phyloP scores from a whole-genome alignment of 2,888 invertebrate genomes.

The Onchidella celtica region DNA sequence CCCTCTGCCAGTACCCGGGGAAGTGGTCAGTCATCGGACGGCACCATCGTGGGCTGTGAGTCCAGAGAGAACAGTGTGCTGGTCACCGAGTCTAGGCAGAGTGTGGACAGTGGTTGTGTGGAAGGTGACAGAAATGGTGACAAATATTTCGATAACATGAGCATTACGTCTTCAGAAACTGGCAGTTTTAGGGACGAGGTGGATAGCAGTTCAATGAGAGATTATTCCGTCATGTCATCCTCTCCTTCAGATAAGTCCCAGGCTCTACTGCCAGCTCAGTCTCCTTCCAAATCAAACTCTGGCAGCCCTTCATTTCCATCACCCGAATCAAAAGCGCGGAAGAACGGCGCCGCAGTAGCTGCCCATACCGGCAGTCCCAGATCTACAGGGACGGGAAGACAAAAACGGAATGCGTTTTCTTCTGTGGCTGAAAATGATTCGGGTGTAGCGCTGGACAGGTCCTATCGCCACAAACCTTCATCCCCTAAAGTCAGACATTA shows the following conservation, averaged over 20 bases:
- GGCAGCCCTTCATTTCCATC: background rate
- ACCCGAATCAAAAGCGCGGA: background rate
- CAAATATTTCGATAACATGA: constrained; percentile 28
- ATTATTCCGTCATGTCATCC: background rate
- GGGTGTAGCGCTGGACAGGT: background rate
- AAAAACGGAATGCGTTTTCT: background rate
- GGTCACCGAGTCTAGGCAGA: constrained; percentile 21
- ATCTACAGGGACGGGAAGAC: background rate
- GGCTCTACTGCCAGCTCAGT: background rate
- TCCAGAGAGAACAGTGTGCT: background rate
- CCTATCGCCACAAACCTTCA: background rate
- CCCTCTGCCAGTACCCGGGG: background rate
- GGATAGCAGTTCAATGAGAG: background rate
- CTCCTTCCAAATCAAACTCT: background rate
- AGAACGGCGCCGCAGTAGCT: background rate
- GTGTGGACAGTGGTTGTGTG: constrained; percentile 43
- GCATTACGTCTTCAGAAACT: constrained; percentile 31
- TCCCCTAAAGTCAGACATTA: background rate
- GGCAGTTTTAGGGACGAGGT: constrained; percentile 37
- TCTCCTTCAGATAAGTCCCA: constrained; percentile 5
- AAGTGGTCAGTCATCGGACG: background rate
- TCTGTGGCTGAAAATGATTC: background rate
- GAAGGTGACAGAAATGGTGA: constrained; percentile 18
- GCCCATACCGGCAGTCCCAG: background rate
- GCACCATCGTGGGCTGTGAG: background rate